Conservation (phyloP, 2,113 vertebrate genomes). For the Smithornis capensis region DNA sequence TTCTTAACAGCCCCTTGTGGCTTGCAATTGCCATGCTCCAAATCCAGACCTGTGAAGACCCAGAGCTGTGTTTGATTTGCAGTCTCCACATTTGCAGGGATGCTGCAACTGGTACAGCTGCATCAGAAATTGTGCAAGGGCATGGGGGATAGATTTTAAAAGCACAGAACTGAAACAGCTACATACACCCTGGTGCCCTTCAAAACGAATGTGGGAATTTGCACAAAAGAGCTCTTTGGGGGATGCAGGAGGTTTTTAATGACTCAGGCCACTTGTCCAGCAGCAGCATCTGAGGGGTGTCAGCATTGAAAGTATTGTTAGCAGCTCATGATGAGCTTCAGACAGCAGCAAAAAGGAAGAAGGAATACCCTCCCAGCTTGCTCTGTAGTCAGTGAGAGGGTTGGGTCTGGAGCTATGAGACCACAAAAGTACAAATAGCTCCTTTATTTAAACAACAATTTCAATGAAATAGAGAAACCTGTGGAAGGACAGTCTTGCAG, state of each 20-base stretch:
- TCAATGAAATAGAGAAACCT: background rate
- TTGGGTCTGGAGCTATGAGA: fast-evolving
- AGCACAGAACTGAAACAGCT: background rate
- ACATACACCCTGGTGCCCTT: background rate
- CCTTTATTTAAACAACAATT: background rate
- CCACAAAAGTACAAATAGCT: background rate
- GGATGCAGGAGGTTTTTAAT: background rate
- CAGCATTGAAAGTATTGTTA: background rate
- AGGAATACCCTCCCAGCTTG: background rate
- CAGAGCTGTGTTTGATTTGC: background rate
- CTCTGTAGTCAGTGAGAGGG: background rate
- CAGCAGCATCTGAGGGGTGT: background rate
- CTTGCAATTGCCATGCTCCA: background rate
- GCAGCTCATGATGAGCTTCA: background rate
- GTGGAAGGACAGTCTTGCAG: background rate
- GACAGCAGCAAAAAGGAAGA: background rate
- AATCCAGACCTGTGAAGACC: background rate
- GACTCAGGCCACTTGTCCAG: background rate
- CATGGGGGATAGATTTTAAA: background rate
- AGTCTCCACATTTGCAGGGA: background rate
- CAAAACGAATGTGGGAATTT: background rate
- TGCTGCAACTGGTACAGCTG: background rate
- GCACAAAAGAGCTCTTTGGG: background rate
- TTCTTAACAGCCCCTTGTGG: background rate
- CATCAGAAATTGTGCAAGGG: background rate